Evolutionary conservation across 2,113 vertebrate genomes (phyloP).

Genomic region (Ceuthmochares aereus): DNA sequence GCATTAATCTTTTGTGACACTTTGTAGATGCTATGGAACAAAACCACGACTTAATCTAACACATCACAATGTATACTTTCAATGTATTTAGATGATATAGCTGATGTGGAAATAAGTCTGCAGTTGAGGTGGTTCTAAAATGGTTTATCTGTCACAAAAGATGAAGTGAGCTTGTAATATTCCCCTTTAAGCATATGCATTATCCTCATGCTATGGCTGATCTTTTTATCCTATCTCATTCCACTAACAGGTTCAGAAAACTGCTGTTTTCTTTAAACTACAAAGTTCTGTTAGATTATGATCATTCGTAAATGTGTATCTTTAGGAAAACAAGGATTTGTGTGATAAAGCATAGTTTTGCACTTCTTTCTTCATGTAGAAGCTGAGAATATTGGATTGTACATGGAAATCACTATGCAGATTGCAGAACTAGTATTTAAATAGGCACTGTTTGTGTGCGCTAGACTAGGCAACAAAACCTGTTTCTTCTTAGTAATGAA

Average conservation of each 20-base stretch:
- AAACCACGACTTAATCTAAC: background rate
- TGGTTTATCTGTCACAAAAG: background rate
- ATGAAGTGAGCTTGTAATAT: background rate
- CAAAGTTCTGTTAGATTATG: background rate
- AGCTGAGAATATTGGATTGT: background rate
- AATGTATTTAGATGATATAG: background rate
- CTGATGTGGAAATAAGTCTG: background rate
- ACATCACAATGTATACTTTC: background rate
- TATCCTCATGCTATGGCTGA: background rate
- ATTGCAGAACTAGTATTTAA: background rate
- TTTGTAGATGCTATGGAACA: background rate
- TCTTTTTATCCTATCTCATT: background rate
- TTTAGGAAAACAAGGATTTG: background rate
- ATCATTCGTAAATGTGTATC: background rate
- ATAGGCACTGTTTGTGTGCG: background rate
- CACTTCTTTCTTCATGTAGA: background rate
- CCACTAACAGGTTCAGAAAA: background rate
- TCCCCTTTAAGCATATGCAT: rapidly evolving
- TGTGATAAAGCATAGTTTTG: background rate
- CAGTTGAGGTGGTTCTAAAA: background rate
- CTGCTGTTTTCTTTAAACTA: background rate
- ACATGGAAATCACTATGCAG: background rate
- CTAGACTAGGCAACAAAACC: background rate
- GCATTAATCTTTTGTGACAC: background rate
- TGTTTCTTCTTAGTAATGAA: background rate